Evolutionary conservation across 2,113 vertebrate genomes (phyloP).

Genomic region (Sapajus apella): DNA sequence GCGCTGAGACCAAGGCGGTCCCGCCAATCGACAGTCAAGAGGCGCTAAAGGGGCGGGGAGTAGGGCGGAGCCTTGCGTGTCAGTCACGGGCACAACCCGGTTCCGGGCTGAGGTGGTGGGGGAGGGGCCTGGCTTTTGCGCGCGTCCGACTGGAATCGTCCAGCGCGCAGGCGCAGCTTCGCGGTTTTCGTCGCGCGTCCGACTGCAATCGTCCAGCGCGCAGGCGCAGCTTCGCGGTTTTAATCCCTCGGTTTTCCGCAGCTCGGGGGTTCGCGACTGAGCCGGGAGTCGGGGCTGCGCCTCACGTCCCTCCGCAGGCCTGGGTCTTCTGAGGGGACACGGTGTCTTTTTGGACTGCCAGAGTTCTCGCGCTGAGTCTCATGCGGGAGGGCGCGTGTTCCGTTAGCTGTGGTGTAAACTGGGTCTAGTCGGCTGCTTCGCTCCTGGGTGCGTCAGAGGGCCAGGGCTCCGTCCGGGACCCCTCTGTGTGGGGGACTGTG

Average conservation of each 20-base stretch:
- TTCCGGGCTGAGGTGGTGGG: too few relatives aligned
- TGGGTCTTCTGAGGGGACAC: not conserved
- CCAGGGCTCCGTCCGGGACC: too few relatives aligned
- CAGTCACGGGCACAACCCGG: not conserved
- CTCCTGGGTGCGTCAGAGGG: too few relatives aligned
- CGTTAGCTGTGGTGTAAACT: too few relatives aligned
- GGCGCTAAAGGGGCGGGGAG: too few relatives aligned
- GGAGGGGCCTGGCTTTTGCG: not conserved
- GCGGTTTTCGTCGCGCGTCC: not conserved
- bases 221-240: not conserved
- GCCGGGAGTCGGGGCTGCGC: not conserved
- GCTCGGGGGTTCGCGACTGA: accelerated
- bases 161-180: not conserved
- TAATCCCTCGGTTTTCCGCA: accelerated
- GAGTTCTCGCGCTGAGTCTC: too few relatives aligned
- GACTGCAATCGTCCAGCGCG: not conserved
- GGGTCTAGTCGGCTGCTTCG: too few relatives aligned
- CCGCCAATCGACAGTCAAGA: not conserved
- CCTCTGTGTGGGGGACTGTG: too few relatives aligned
- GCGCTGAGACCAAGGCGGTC: not conserved
- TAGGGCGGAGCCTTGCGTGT: not conserved
- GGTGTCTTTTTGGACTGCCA: too few relatives aligned
- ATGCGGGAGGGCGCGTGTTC: too few relatives aligned
- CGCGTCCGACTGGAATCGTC: not conserved
- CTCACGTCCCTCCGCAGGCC: not conserved